Evolutionary conservation across 2,888 invertebrate genomes (phyloP), one percentile per base, ranked within the genome.

Genomic region (Mantis religiosa): DNA sequence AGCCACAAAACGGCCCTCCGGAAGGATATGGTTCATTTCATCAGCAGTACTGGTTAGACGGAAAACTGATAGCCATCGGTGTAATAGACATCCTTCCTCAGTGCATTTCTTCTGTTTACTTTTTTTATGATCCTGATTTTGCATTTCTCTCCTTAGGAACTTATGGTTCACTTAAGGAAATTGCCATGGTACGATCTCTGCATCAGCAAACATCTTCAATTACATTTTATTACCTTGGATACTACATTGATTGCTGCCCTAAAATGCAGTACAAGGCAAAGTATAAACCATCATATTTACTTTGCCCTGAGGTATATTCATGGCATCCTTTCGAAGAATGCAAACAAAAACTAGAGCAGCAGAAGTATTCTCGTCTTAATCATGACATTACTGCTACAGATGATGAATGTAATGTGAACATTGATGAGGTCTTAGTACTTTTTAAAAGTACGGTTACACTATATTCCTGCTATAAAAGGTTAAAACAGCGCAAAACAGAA

Each of bases 241-340:
- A 96, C 93, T 99, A 99, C 92, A 98, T 99, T 91, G 98, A 99
- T 93, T 96, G 97, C 0, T 99, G 99, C 92, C 96, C 95, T 0
- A 99, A 99, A 94, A 99, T 99, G 99, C 95, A 97, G 89, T 99
- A 99, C 94, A 99, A 99, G 94, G 98, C 98, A 0, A 96, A 96
- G 92, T 96, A 97, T 92, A 93, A 92, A n/a, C 98, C 99, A 0
- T 99, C 99, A 0, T 97, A 96, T 92, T 94, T 99, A 83, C 94
- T 98, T 0, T 99, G 99, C 92, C 99, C 99, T 0, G 98, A 99
- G 93, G 96, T 97, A 0, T 98, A 97, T 92, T 94, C 95, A 83
- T 99, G 99, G 99, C 95, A 96, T 90, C 95, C 96, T 0, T 94
- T 98, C 28, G 95, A 95, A 88, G 94, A 96, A 90, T 97, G 96